These are phyloP conservation scores for Cantharis rustica DNA, from an alignment of 2,888 invertebrate genomes.

Conservation along the genomic window DNA sequence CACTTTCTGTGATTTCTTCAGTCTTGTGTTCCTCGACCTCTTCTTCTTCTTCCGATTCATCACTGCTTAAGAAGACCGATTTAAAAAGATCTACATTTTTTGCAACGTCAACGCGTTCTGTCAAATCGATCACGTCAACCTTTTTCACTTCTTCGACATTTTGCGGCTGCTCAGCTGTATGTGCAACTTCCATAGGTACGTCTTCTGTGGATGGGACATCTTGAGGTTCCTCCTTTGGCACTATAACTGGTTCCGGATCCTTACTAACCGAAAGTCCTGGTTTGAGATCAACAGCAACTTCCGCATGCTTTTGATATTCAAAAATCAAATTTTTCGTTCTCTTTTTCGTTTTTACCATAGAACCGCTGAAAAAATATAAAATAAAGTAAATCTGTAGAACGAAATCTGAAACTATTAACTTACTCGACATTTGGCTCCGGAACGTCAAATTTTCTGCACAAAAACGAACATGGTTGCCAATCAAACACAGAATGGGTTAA, in stretches of 20 bases:
- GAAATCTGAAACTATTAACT: slow-evolving; percentile 34
- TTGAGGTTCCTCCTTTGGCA: neutral
- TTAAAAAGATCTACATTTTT: slow-evolving; percentile 82
- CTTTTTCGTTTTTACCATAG: slow-evolving; percentile 61
- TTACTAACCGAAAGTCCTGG: slow-evolving; percentile 42
- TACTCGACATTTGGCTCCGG: slow-evolving; percentile 79
- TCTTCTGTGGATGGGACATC: neutral
- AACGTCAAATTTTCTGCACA: slow-evolving; percentile 94
- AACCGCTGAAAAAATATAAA: slow-evolving; percentile 46
- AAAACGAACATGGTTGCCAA: slow-evolving; percentile 83
- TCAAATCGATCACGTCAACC: slow-evolving; percentile 39
- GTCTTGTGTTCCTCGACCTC: slow-evolving; percentile 46
- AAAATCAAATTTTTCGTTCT: slow-evolving; percentile 76
- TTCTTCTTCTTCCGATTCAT: slow-evolving; percentile 65
- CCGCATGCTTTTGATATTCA: slow-evolving; percentile 68
- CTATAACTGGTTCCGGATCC: neutral
- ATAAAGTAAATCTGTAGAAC: neutral
- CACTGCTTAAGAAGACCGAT: slow-evolving; percentile 85
- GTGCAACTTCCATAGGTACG: neutral
- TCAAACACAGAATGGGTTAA: slow-evolving; percentile 68
- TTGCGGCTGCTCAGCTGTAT: neutral
- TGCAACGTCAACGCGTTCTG: slow-evolving; percentile 50
- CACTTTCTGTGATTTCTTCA: slow-evolving; percentile 42
- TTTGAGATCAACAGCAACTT: slow-evolving; percentile 37
- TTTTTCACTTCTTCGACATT: neutral